These are phyloP conservation scores for Anarhynchus alexandrinus DNA, from an alignment of 2,113 vertebrate species.

Conservation along the genomic window DNA sequence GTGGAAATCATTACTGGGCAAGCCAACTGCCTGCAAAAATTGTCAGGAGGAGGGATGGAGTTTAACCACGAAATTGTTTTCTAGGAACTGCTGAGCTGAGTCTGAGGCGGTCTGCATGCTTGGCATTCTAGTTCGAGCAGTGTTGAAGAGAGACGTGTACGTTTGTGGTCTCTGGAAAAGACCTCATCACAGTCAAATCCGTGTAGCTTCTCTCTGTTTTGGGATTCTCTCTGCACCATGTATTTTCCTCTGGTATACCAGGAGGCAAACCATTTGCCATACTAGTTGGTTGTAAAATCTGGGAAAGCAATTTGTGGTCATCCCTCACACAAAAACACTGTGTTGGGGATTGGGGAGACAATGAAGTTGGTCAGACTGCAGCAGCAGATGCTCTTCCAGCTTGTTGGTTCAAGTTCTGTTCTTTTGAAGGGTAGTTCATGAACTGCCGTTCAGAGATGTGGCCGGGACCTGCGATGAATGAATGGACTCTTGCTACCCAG, in stretches of 20 bases:
- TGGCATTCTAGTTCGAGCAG: not conserved
- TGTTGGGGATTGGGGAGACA: not conserved
- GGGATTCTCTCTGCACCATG: not conserved
- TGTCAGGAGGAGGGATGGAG: not conserved
- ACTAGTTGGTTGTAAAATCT: not conserved
- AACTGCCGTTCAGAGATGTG: not conserved
- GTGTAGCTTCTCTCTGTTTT: not conserved
- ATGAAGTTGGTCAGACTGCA: fast-evolving
- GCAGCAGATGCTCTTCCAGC: not conserved
- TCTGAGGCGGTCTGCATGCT: not conserved
- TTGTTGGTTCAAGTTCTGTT: not conserved
- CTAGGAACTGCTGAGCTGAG: conserved; percentile 7
- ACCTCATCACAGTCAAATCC: not conserved
- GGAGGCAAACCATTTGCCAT: not conserved
- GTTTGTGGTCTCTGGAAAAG: not conserved
- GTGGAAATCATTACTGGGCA: not conserved
- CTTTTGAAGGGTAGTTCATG: not conserved
- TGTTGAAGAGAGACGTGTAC: fast-evolving
- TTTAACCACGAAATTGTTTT: not conserved
- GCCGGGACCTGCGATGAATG: not conserved
- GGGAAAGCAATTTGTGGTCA: not conserved
- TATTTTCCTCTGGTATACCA: not conserved
- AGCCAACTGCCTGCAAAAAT: not conserved
- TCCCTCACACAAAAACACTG: not conserved
- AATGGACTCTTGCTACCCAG: not conserved